Evolutionary conservation across 2,797 vertebrate genomes (phyloP).

Genomic region (Sebastes paucispinis): DNA sequence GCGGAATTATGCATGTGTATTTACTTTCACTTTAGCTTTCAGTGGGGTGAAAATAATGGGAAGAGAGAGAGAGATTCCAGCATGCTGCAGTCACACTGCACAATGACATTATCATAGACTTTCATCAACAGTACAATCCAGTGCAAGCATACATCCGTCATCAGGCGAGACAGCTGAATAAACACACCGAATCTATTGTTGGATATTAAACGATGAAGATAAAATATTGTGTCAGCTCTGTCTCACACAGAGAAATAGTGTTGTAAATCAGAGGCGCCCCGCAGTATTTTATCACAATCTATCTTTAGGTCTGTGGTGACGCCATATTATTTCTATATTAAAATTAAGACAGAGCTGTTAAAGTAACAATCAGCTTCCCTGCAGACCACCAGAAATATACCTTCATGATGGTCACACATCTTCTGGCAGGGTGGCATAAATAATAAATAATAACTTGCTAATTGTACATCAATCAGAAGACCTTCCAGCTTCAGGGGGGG

Average conservation of each 20-base stretch:
- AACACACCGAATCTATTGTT: not conserved
- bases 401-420: not conserved
- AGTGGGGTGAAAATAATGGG: not conserved
- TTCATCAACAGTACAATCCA: not conserved
- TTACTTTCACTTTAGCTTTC: not conserved
- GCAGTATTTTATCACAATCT: not conserved
- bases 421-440: not conserved
- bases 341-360: not conserved
- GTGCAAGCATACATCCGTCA: not conserved
- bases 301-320: not conserved
- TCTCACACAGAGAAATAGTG: not conserved
- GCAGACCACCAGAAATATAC: not conserved
- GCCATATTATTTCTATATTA: not conserved
- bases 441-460: not conserved
- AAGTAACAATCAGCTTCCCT: not conserved
- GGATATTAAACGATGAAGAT: conserved; percentile 4
- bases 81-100: conserved; percentile 1
- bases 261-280: not conserved
- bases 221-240: not conserved
- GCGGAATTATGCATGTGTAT: not conserved
- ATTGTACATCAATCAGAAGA: not conserved
- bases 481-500: not conserved
- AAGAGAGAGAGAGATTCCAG: not conserved
- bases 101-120: not conserved
- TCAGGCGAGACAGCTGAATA: not conserved